Base-by-base conservation (phyloP, 2,888 invertebrate species). In the Lochmaea capreae region DNA sequence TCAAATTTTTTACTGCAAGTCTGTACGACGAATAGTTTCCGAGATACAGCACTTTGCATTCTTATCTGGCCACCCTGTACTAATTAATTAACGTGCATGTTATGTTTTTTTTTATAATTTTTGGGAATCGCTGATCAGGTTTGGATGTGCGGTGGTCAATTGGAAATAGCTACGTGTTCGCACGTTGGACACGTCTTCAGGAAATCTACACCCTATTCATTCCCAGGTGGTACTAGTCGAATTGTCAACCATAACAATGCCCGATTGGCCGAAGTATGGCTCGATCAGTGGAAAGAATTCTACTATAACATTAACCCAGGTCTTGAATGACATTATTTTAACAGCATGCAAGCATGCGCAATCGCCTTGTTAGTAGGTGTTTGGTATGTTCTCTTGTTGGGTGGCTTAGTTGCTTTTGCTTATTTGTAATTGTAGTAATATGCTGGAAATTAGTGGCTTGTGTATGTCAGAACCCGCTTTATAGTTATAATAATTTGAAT, bases 201-300 rank as follows among this genome's bases (percentile, higher is more conserved):
- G 88, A 97, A 97, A 91, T 95, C 96, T 83, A 98, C 98, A 82
- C 99, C 99, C 71, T 99, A 99, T 89, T 95, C 97, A 83, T 98
- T 99, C 92, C 99, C 99, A 72, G 99, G 98, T 83, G 99, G 98
- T 86, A 97, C 97, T 83, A 95, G 95, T 89, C 94, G 94, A 86
- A 97, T 98, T 87, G 98, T 99, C 89, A 97, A 98, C 91, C 97
- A 97, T 91, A 99, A 99, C 93, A 97, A 98, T 90, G 97, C 97
- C 87, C 93, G 99, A 83, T 94, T 98, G 85, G 98, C 97, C 80
- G 97, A 98, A 89, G 99, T 99, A 84, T 99, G 99, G 99, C 93
- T 99, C 89, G 99, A 99, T 90, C 97, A 98, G 86, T 98, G 98
- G 95, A 97, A 97, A 92, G 95, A 95, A 88, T 97, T 98, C 93